These are phyloP conservation scores for Syncerus caffer DNA, from an alignment of 2,797 vertebrate genomes.

Conservation along the genomic window DNA sequence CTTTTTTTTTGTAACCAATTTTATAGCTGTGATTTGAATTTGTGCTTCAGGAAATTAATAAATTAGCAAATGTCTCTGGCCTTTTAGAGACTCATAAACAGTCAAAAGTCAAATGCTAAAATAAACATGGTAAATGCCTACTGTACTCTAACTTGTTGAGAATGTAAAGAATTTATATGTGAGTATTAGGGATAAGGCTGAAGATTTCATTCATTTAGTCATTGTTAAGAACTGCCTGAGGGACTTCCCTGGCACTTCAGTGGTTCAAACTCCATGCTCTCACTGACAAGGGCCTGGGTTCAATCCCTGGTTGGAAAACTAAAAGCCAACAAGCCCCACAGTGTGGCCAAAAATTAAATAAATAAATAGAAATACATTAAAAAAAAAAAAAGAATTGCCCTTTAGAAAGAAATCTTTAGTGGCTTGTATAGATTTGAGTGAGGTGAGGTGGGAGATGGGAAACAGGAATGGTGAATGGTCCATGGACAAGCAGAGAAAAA, in stretches of 20 bases:
- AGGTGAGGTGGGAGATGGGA: background rate
- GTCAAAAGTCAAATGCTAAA: background rate
- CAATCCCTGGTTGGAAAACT: background rate
- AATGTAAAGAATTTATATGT: background rate
- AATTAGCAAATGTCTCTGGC: background rate
- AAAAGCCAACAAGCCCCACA: background rate
- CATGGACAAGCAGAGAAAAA: background rate
- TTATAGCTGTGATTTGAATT: background rate
- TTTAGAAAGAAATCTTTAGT: background rate
- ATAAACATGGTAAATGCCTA: background rate
- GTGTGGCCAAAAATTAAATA: background rate
- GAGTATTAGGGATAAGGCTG: background rate
- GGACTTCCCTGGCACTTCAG: background rate
- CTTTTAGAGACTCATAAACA: background rate
- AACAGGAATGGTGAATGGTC: background rate
- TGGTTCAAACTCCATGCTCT: background rate
- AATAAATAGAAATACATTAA: background rate
- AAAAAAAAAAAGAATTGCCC: background rate
- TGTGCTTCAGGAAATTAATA: background rate
- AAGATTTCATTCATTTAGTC: background rate
- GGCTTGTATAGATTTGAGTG: background rate
- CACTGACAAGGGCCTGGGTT: background rate
- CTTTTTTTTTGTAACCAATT: slow-evolving; percentile 8
- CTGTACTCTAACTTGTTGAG: background rate
- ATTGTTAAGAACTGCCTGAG: background rate